Base-by-base conservation (phyloP, 2,888 invertebrate genomes). In the Drosophila siamana region DNA sequence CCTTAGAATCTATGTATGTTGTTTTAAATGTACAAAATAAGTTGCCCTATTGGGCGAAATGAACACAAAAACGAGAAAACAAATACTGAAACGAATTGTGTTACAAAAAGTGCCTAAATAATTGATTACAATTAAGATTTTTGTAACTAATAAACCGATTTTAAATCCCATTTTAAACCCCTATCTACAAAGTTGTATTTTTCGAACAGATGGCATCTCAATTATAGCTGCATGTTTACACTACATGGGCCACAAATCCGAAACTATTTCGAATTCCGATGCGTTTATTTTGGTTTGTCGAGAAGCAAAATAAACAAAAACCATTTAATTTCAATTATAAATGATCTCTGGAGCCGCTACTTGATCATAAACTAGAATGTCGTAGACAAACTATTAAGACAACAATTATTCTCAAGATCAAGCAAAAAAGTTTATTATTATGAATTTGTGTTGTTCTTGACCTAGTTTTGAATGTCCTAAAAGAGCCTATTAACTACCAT, bases 61-160 rank as follows among this genome's bases (percentile, higher is more conserved):
- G 33, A 57, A 30, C 74, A 68, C 52, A 68, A 57, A 63, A n/a
- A 33, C 30, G 11, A 33, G 52, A 78, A 43, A 3, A 28, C 55
- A 15, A 48, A 26, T 40, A 52, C 28, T 33, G 28, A 41, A 66
- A 68, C 51, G 60, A 67, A 77, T 68, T 70, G 70, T 80, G 68
- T 69, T 78, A 80, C 63, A 55, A 61, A 33, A 33, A 74, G 75
- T 78, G 78, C 75, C 75, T 78, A 46, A 62, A 59, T n/a, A 43
- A 33, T 51, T 51, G 50, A 62, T 69, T 82, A 74, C 38, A 70
- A 79, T 76, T 79, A 71, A 79, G 54, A 75, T 72, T 73, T 73
- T 83, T 85, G 83, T 86, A 63, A 82, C 74, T 69, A 88, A 80
- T 83, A 88, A 83, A 88, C 28, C 46, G 78, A 75, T 75, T 75